These are phyloP conservation scores for Lamproptera curius DNA, from an alignment of 2,888 invertebrate genomes.

Conservation along the genomic window DNA sequence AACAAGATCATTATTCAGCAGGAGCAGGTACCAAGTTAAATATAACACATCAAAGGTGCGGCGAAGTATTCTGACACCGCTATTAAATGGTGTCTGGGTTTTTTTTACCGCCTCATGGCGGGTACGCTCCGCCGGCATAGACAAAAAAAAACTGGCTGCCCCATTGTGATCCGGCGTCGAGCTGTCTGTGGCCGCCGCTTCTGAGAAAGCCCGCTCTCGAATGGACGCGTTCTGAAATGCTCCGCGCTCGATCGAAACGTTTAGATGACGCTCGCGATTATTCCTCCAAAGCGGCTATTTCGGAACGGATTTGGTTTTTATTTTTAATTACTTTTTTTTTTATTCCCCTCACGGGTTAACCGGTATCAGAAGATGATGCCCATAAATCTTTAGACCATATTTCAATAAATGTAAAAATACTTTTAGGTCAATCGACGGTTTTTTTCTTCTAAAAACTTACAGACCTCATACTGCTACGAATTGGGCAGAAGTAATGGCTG, in stretches of 20 bases:
- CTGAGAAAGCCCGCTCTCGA: conserved; percentile 48
- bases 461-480: too few relatives aligned
- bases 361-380: too few relatives aligned
- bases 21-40: conserved; percentile 50
- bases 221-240: conserved; percentile 8
- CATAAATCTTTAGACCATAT: too few relatives aligned
- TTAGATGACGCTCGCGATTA: neutral
- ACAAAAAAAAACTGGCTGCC: conserved; percentile 53
- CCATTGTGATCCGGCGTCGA: conserved; percentile 70
- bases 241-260: conserved; percentile 1
- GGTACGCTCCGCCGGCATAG: conserved; percentile 50
- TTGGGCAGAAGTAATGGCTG: too few relatives aligned
- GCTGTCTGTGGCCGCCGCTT: conserved; percentile 67
- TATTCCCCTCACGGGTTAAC: too few relatives aligned
- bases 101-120: conserved; percentile 58
- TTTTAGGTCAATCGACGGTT: too few relatives aligned
- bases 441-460: too few relatives aligned
- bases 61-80: conserved; percentile 46
- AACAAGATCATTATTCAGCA: conserved; percentile 46
- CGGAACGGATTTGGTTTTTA: too few relatives aligned
- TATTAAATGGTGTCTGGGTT: conserved; percentile 52
- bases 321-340: too few relatives aligned
- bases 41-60: conserved; percentile 59
- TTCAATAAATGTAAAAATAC: too few relatives aligned
- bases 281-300: too few relatives aligned